Evolutionary conservation across 2,113 vertebrate species (phyloP).

Genomic region (Psilopsiagon aurifrons): DNA sequence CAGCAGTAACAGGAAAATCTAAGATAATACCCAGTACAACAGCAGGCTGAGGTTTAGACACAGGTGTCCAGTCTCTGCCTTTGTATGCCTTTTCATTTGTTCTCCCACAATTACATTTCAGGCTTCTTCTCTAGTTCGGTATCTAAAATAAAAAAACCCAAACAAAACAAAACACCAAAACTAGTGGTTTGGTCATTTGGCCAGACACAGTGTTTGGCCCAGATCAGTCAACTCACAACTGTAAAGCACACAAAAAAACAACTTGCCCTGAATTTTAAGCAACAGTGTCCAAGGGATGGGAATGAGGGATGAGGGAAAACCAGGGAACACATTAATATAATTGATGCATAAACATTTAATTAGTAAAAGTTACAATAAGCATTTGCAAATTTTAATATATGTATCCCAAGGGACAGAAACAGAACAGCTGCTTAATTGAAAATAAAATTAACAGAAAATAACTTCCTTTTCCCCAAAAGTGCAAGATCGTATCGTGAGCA

Average conservation of each 20-base stretch:
- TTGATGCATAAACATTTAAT: not conserved
- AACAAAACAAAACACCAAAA: not conserved
- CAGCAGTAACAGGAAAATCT: not conserved
- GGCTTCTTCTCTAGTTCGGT: not conserved
- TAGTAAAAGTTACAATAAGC: not conserved
- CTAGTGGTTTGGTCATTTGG: not conserved
- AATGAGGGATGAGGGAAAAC: not conserved
- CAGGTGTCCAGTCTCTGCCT: not conserved
- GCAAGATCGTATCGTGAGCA: not conserved
- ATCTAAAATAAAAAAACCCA: not conserved
- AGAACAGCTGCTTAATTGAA: not conserved
- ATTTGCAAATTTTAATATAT: not conserved
- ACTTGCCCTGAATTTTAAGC: not conserved
- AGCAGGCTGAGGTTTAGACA: not conserved
- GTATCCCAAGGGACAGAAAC: not conserved
- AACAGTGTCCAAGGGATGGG: not conserved
- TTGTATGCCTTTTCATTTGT: not conserved
- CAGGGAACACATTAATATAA: not conserved
- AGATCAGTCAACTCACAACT: not conserved
- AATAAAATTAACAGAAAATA: slow-evolving; percentile 27
- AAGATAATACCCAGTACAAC: not conserved
- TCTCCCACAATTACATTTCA: not conserved
- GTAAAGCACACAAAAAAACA: not conserved
- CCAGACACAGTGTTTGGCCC: not conserved
- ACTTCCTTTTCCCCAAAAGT: not conserved